Evolutionary conservation across 1,140 invertebrate genomes (phyloP), one percentile per base, ranked within the genome.

Genomic region (Drosophila cardini): DNA sequence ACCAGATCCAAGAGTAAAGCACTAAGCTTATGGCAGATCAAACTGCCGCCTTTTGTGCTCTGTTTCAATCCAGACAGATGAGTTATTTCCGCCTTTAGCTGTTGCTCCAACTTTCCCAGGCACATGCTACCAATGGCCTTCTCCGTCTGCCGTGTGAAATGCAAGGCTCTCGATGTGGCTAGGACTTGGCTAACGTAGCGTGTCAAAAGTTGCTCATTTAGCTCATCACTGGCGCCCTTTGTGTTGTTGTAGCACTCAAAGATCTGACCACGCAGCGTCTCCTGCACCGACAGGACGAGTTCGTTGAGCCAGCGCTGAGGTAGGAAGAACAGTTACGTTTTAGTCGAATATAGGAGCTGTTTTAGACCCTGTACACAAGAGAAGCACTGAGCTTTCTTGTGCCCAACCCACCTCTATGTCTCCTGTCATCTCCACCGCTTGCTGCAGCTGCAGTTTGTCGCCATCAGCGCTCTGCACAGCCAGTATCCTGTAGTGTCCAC

Each of bases 1-100:
- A 99, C 97, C 0, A 97, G 96, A 90, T 99, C 98, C 58, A 99
- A 92, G 69, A 99, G 95, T n/a, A 99, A 93, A 6, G 94, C 93
- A 83, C 94, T 93, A 46, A 95, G 91, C 92, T 96, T 96, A n/a
- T 94, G 69, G 63, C 87, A 76, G 34, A 76, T 42, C 43, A 76
- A 61, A 56, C 81, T 79, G 60, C 74, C 68, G n/a, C 48, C 72
- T 0, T 26, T 18, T 26, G 78, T 45, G 30, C 69, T 75, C 68
- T 91, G 75, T 50, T 92, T 91, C 74, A 90, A 52, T 7, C 63
- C 48, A 10, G 83, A 63, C 71, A 84, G 52, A 58, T 84, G 91
- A 55, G 86, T 72, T 56, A 92, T 93, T 85, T 78, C 93, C 30
- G 77, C 80, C 46, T 72, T 89, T 64, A 70, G 93, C 76, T 75